Evolutionary conservation across 2,888 invertebrate species (phyloP), one percentile per base, ranked within the genome.

Genomic region (Choreutis nemorana): DNA sequence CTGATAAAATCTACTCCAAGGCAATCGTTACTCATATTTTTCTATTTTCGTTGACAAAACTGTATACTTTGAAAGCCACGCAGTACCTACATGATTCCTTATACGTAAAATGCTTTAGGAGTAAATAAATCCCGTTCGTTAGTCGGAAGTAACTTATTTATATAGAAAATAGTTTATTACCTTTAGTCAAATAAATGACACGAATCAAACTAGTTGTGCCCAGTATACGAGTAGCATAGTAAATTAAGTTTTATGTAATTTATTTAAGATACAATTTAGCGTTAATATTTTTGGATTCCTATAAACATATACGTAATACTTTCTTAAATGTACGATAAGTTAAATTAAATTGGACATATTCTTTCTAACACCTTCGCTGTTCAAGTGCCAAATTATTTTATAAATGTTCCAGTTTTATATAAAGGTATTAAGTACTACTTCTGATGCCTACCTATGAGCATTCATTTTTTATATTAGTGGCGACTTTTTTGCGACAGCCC

Each of bases 231-330:
- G 71, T 78, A 78, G 73, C 55, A 71, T 66, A 65, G 59, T 70
- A 68, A 67, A 56, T 53, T 34, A 68, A 67, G 64, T 61, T 60
- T 60, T 70, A 58, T 61, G 55, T 75, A 73, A 75, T 73, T 77
- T 77, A 77, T 77, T 68, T 78, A 77, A 78, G 78, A 72, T 65
- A 73, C 71, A 71, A 14, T 63, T 78, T 75, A 75, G 52, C 45
- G n/a, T 56, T 78, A 78, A 78, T 78, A 77, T 78, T 78, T 78
- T 78, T 77, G 75, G 77, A 78, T 77, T 78, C 78, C 78, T 78
- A 78, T 77, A 78, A 75, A 71, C 61, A 65, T 77, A 72, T 75
- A 77, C 77, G 75, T 78, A 77, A 73, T 55, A 66, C 59, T 66
- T 59, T 64, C 55, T 56, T 61, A 57, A 56, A 61, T 56, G 39